phyloP scores from a whole-genome alignment of 2,113 vertebrate genomes.

The Scopus umbretta region DNA sequence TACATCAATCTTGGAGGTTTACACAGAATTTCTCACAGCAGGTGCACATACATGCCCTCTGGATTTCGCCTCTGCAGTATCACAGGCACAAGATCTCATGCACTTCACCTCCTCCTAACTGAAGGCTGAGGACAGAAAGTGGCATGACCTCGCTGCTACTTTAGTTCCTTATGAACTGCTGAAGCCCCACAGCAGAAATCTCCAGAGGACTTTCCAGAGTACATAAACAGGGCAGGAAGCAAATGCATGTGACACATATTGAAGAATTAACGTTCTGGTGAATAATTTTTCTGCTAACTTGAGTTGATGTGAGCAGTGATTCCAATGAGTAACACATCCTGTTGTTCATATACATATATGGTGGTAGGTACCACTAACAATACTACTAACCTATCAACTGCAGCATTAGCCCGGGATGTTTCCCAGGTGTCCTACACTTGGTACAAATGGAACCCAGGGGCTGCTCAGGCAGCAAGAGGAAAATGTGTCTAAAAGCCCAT shows the following conservation, averaged over 20 bases:
- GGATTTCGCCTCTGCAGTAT: neutral
- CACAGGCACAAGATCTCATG: neutral
- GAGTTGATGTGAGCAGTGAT: neutral
- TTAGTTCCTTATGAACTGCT: neutral
- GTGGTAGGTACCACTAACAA: neutral
- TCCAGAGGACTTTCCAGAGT: neutral
- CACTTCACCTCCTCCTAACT: neutral
- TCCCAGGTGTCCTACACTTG: neutral
- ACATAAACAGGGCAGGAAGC: neutral
- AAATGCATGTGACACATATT: neutral
- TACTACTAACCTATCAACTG: neutral
- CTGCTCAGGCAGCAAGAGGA: neutral
- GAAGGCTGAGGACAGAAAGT: neutral
- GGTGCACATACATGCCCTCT: accelerated
- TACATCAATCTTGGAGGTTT: too few species aligned
- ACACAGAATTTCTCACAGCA: accelerated
- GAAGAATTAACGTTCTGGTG: neutral
- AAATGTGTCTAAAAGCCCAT: neutral
- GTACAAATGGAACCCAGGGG: neutral
- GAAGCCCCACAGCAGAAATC: neutral
- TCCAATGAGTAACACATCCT: neutral
- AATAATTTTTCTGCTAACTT: neutral
- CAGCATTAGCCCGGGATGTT: neutral
- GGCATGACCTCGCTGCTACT: neutral
- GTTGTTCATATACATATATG: neutral